Evolutionary conservation across 2,113 vertebrate species (phyloP).

Genomic region (Microcebus griseorufus): DNA sequence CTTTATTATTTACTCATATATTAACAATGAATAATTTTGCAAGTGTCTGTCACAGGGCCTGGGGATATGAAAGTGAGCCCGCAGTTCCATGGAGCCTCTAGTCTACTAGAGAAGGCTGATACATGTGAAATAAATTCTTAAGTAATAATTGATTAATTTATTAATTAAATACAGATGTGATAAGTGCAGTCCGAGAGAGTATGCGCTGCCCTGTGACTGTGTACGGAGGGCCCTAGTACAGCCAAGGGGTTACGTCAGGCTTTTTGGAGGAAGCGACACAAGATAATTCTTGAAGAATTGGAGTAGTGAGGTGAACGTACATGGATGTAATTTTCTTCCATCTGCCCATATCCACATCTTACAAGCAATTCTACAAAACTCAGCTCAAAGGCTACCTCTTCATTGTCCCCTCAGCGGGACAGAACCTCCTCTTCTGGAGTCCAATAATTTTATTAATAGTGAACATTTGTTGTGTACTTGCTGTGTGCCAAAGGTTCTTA

Average conservation of each 20-base stretch:
- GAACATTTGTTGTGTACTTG: neutral
- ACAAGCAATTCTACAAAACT: neutral
- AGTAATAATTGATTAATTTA: neutral
- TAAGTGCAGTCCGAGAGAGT: neutral
- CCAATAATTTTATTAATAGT: neutral
- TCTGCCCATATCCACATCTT: neutral
- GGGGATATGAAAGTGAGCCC: neutral
- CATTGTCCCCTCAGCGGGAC: neutral
- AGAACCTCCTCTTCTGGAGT: neutral
- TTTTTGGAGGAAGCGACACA: neutral
- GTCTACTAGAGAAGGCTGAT: neutral
- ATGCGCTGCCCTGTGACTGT: neutral
- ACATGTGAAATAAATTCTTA: neutral
- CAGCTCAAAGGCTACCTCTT: neutral
- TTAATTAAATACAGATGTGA: neutral
- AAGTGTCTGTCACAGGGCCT: neutral
- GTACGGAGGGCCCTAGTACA: accelerated
- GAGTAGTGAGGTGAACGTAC: neutral
- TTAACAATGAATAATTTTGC: neutral
- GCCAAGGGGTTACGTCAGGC: neutral
- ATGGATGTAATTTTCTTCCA: neutral
- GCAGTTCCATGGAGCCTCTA: neutral
- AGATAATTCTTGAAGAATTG: neutral
- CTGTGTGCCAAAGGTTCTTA: neutral
- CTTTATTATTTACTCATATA: neutral